Conservation (phyloP, 2,888 invertebrate species). For the Eupithecia tripunctaria region DNA sequence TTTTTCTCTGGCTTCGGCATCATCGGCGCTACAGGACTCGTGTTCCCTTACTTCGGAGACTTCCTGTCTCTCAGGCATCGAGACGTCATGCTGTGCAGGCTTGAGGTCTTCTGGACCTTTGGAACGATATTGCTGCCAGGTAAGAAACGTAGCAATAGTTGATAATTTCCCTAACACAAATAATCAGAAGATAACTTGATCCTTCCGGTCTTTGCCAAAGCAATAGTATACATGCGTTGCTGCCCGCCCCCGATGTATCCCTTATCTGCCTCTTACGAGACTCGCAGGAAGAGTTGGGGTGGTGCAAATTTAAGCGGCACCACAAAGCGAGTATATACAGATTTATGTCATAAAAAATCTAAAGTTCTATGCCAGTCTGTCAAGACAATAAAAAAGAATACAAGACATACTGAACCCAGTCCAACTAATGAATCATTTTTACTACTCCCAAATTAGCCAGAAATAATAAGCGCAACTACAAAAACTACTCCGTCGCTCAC, state of each 20-base stretch:
- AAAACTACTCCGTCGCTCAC: slow-evolving; percentile 7
- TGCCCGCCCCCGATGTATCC: too few species aligned
- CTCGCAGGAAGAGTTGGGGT: too few species aligned
- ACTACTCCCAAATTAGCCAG: neutral
- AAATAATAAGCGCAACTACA: neutral
- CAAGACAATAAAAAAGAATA: neutral
- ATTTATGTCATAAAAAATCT: neutral
- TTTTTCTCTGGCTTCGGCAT: slow-evolving; percentile 87
- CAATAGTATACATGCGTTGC: too few species aligned
- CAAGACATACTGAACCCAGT: neutral
- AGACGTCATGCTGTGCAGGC: slow-evolving; percentile 83
- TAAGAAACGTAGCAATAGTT: slow-evolving; percentile 54
- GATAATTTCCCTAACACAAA: neutral
- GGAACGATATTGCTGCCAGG: slow-evolving; percentile 85
- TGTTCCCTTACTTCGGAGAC: slow-evolving; percentile 85
- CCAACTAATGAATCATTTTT: slow-evolving; percentile 3
- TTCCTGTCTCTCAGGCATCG: slow-evolving; percentile 82
- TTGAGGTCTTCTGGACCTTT: slow-evolving; percentile 86
- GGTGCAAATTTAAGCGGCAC: too few species aligned
- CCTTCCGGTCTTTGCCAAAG: neutral
- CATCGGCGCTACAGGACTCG: slow-evolving; percentile 85
- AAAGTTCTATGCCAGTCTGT: neutral
- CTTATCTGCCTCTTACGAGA: too few species aligned
- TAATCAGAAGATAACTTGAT: neutral
- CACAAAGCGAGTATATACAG: too few species aligned